phyloP scores from a whole-genome alignment of 1,140 invertebrate genomes.

The Caenorhabditis brenneri region DNA sequence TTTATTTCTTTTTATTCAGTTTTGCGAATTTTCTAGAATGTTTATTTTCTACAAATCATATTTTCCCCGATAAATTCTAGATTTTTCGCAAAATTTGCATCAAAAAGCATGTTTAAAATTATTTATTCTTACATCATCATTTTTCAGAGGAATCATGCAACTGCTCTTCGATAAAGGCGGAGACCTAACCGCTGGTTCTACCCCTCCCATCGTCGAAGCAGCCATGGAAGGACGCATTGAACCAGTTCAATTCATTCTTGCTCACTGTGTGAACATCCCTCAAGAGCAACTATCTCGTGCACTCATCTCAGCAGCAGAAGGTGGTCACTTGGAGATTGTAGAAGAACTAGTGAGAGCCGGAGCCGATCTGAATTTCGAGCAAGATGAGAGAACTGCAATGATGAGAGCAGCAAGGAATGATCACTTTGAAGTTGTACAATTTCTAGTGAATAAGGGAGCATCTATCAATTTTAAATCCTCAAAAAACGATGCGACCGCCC shows the following conservation, averaged over 20 bases:
- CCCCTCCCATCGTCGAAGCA: constrained; percentile 96
- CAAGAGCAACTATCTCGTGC: not conserved
- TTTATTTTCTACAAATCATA: too few relatives aligned
- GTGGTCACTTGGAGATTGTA: constrained; percentile 74
- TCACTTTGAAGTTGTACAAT: constrained; percentile 73
- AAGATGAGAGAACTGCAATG: constrained; percentile 74
- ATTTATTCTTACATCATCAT: not conserved
- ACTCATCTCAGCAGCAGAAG: constrained; percentile 78
- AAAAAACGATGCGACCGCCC: constrained; percentile 73
- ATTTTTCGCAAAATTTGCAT: not conserved
- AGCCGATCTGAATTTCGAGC: constrained; percentile 59
- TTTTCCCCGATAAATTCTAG: not conserved
- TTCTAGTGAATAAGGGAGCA: constrained; percentile 72
- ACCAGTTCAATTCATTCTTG: constrained; percentile 3
- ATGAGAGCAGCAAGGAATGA: constrained; percentile 74
- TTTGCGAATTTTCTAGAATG: too few relatives aligned
- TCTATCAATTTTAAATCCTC: constrained; percentile 65
- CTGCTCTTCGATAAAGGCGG: constrained; percentile 93
- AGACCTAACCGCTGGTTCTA: constrained; percentile 91
- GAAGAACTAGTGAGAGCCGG: constrained; percentile 44
- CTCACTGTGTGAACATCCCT: not conserved
- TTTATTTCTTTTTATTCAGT: too few relatives aligned
- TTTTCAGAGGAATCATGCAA: constrained; percentile 78
- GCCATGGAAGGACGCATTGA: constrained; percentile 82
- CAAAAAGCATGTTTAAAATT: not conserved